Evolutionary conservation across 2,113 vertebrate species (phyloP), one percentile per base, ranked within the genome.

Genomic region (Tiliqua scincoides): DNA sequence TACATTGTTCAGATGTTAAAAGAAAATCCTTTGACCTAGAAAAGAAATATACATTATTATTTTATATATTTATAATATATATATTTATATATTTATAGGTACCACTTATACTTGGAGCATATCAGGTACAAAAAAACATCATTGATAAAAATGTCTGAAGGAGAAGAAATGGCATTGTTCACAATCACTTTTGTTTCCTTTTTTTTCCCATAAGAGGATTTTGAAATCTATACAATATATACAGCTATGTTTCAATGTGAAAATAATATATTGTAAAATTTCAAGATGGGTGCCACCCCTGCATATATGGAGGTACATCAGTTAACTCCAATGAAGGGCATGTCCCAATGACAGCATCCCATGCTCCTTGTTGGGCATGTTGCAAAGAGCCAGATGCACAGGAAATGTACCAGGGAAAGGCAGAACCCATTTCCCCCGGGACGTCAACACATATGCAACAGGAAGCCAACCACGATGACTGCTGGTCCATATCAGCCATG

Each of bases 221-320:
- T 95, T 96, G 95, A 96, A 97, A 96, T 96, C 95, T 97, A 95
- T 97, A 97, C 97, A 97, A 96, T 97, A 97, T 97, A 97, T 97
- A 97, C 97, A 97, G 89, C 93, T 94, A 94, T 95, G 96, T 97
- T 97, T 96, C 96, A 96, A 97, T 97, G 96, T 97, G 96, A 97
- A 97, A 97, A 97, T 97, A 94, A 96, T 96, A 96, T 96, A 96
- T 93, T 95, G 96, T 96, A 94, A 95, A 96, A 95, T 95, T 96
- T 96, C 96, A 96, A 96, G 95, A 95, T 95, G 96, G 95, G 94
- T 94, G 90, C 93, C 94, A 96, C 95, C 95, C 95, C 95, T 95
- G 95, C 95, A 94, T 95, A 96, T 95, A 95, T 93, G 96, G 96
- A 95, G 95, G 95, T 94, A 95, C 93, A 83, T 93, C 91, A 93